Evolutionary conservation across 2,888 invertebrate genomes (phyloP).

Genomic region (Stratiomys singularior): DNA sequence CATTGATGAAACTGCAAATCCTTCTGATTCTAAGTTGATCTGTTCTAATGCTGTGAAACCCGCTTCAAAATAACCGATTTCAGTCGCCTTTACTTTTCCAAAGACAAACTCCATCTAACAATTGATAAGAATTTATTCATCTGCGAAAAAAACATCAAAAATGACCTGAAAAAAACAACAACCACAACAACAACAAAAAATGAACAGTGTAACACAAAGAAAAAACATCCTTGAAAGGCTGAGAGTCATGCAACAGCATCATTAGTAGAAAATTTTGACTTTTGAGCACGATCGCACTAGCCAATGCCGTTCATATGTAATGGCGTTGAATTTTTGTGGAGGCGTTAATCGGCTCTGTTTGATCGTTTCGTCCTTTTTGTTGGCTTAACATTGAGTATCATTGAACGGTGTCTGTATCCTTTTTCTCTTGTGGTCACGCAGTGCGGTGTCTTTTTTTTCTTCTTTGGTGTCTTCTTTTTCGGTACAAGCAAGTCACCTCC

Average conservation of each 20-base stretch:
- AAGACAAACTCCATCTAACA: background rate
- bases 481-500: conserved; percentile 39
- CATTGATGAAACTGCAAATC: no score
- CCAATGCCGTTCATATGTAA: background rate
- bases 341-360: conserved; percentile 47
- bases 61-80: background rate
- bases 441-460: conserved; percentile 43
- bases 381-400: conserved; percentile 43
- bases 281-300: conserved; percentile 37
- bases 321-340: conserved; percentile 27
- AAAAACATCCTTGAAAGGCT: conserved; percentile 17
- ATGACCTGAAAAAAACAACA: no score
- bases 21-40: no score
- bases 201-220: background rate
- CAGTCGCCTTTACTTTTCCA: background rate
- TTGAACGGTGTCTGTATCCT: conserved; percentile 23
- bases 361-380: conserved; percentile 47
- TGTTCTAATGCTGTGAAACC: background rate
- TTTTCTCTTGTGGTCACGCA: conserved; percentile 30
- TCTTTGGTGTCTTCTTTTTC: no score
- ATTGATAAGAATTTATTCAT: background rate
- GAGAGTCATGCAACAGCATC: conserved; percentile 45
- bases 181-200: conserved; percentile 7
- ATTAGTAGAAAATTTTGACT: conserved; percentile 44
- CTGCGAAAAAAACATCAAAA: no score